Evolutionary conservation across 2,113 vertebrate species (phyloP).

Genomic region (Rhadina sibilatrix): DNA sequence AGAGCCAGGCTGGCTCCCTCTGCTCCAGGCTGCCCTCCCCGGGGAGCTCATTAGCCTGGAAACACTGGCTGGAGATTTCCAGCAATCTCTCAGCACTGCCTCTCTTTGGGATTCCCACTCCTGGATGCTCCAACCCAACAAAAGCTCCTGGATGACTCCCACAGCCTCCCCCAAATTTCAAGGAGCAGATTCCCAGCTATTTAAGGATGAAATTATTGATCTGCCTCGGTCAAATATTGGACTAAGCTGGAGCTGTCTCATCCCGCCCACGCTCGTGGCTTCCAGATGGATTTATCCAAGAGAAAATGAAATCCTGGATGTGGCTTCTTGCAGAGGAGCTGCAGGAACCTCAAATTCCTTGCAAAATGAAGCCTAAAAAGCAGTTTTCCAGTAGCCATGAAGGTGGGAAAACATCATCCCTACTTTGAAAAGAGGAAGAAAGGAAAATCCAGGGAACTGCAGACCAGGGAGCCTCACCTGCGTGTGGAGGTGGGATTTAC

Average conservation of each 20-base stretch:
- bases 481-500: not conserved
- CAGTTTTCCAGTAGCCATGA: not conserved
- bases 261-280: rapidly evolving
- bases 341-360: not conserved
- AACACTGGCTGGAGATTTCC: slow-evolving; percentile 14
- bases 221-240: not conserved
- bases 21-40: slow-evolving; percentile 54
- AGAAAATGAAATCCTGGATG: not conserved
- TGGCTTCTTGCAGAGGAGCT: not conserved
- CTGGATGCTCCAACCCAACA: slow-evolving; percentile 15
- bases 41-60: slow-evolving; percentile 67
- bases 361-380: not conserved
- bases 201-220: not conserved
- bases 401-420: not conserved
- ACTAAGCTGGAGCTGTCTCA: not conserved
- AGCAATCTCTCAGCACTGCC: slow-evolving; percentile 3
- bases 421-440: not conserved
- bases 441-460: not conserved
- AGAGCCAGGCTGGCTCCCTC: slow-evolving; percentile 16
- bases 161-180: not conserved
- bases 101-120: slow-evolving; percentile 41
- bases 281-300: not conserved
- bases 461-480: not conserved
- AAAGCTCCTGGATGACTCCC: slow-evolving; percentile 15
- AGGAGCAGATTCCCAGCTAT: not conserved